phyloP scores from a whole-genome alignment of 2,797 vertebrate species.

The Periophthalmus magnuspinnatus region DNA sequence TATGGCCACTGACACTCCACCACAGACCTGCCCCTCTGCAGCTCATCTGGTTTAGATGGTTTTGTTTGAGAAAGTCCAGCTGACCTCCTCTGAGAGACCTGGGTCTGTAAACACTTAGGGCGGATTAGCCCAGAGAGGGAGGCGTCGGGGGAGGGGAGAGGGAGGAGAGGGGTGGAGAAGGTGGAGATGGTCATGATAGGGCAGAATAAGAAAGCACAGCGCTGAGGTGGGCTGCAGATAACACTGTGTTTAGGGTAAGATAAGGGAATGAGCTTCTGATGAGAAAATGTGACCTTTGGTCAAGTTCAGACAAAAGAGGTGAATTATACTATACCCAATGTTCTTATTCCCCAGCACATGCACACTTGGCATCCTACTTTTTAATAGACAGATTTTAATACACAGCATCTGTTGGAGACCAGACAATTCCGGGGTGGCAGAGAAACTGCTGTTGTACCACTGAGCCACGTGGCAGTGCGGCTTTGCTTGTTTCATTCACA shows the following conservation, averaged over 20 bases:
- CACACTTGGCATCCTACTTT: too few species aligned
- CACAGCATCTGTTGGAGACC: too few species aligned
- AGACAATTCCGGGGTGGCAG: too few species aligned
- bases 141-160: conserved; percentile 17
- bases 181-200: conserved; percentile 36
- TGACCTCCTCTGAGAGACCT: conserved; percentile 49
- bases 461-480: too few species aligned
- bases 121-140: conserved; percentile 59
- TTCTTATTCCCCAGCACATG: not conserved
- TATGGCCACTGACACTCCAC: not conserved
- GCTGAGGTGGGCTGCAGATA: conserved; percentile 9
- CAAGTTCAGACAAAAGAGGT: conserved; percentile 1
- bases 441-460: too few species aligned
- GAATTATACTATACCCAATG: not conserved
- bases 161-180: conserved; percentile 11
- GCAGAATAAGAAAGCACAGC: conserved; percentile 8
- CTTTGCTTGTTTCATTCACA: too few species aligned
- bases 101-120: conserved; percentile 74
- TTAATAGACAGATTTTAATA: too few species aligned
- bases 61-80: conserved; percentile 64
- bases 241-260: conserved; percentile 18
- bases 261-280: conserved; percentile 27
- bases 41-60: conserved; percentile 46
- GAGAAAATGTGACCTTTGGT: conserved; percentile 23
- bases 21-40: conserved; percentile 4